Percentiles rank a stretch among this genome's conserved stretches.
Evolutionary conservation across 2,888 invertebrate genomes (phyloP).

Genomic region (Galerucella pusilla): DNA sequence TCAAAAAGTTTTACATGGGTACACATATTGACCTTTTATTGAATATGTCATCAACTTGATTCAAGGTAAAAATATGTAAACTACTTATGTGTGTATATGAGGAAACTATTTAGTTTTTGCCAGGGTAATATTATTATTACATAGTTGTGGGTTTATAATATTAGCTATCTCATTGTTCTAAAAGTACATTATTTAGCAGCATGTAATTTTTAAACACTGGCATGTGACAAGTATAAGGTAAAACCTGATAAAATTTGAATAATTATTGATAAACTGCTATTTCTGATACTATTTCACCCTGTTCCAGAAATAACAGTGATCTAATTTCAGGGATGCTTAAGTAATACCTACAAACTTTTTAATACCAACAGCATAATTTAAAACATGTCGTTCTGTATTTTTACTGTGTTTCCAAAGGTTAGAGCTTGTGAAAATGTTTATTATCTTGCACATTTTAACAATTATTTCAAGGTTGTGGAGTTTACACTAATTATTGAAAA

Average conservation of each 20-base stretch:
- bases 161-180: too few relatives aligned
- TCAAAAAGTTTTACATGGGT: neutral
- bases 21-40: conserved; percentile 2
- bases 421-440: neutral
- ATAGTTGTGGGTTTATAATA: neutral
- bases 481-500: neutral
- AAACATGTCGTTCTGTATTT: neutral
- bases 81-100: neutral
- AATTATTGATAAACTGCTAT: neutral
- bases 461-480: neutral
- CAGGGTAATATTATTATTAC: neutral
- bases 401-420: neutral
- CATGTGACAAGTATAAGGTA: too few relatives aligned
- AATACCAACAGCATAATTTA: neutral
- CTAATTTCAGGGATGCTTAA: neutral
- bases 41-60: neutral
- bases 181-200: too few relatives aligned
- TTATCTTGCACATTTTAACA: neutral
- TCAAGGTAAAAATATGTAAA: neutral
- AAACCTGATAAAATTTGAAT: neutral
- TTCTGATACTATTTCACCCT: neutral
- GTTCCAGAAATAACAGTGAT: neutral
- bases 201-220: too few relatives aligned
- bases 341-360: neutral
- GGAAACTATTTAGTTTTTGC: too few relatives aligned